Evolutionary conservation across 2,797 vertebrate species (phyloP), one percentile per base, ranked within the genome.

Genomic region (Cygnus olor): DNA sequence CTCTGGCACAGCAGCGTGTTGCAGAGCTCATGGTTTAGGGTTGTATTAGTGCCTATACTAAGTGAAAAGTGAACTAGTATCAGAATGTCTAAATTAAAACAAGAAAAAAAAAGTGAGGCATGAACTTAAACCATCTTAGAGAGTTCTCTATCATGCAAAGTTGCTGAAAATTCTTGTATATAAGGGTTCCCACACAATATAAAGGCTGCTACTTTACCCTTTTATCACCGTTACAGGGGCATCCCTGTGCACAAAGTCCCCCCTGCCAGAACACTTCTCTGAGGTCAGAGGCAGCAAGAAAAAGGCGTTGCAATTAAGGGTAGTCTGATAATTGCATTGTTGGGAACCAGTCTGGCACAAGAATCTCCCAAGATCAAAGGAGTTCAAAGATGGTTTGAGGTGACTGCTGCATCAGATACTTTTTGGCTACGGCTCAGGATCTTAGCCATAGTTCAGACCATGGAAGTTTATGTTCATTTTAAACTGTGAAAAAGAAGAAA

Each of bases 291-390:
- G 88, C 94, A 92, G 92, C 66, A 74, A 89, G 80, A 24, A 88
- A 91, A 94, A 94, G 88, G 30, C 79, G 4, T 20, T 83, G 95
- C 94, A 92, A 90, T 96, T 96, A 96, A 95, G 84, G n/a, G 34
- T 14, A 72, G 84, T 38, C 88, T 89, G 84, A 56, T 94, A 94
- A 95, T 96, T 94, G 95, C 88, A 63, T 95, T 95, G 91, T 96
- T 89, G 79, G 72, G 88, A 94, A 32, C 69, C 94, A 93, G 80
- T 91, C 94, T 95, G 93, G 95, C 94, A 96, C 93, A 77, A 95
- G 91, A 85, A 91, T 92, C 60, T 65, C 53, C 80, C 0, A 4
- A 89, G 90, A 95, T 96, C 93, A 95, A 93, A 96, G 64, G 78
- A 64, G 51, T 60, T 94, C 77, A 80, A 40, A 93, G 88, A 60